Conservation (phyloP, 2,888 invertebrate species). For the Ennomos quercinarius region DNA sequence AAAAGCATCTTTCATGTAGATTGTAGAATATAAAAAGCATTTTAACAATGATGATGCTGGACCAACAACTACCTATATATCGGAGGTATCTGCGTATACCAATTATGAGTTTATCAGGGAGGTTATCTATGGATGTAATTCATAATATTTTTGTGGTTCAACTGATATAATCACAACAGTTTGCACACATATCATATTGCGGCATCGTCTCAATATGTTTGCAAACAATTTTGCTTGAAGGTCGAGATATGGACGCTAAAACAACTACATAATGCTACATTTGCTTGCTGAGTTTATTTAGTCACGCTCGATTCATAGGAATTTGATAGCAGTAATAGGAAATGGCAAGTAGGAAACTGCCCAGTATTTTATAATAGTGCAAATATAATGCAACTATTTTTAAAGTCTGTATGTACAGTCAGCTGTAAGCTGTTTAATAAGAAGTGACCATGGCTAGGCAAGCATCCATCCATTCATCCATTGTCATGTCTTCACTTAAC, state of each 20-base stretch:
- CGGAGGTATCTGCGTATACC: not conserved
- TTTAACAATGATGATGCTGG: too few species aligned
- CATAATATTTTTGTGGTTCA: constrained; percentile 24
- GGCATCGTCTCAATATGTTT: constrained; percentile 21
- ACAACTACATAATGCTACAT: constrained; percentile 7
- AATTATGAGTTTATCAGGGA: constrained; percentile 20
- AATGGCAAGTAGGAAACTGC: constrained; percentile 6
- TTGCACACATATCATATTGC: constrained; percentile 5
- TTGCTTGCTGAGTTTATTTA: constrained; percentile 14
- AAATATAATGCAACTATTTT: too few species aligned
- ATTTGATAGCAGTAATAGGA: constrained; percentile 4
- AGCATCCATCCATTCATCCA: too few species aligned
- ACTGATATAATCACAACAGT: constrained; percentile 15
- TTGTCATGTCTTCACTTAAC: too few species aligned
- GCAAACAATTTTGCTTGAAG: constrained; percentile 27
- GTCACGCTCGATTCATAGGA: constrained; percentile 16
- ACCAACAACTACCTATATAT: too few species aligned
- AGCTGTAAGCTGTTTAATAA: not conserved
- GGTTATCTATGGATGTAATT: constrained; percentile 23
- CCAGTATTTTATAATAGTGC: not conserved
- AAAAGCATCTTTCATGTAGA: too few species aligned
- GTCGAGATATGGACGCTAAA: constrained; percentile 16
- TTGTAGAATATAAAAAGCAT: too few species aligned
- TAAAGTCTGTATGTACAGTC: too few species aligned
- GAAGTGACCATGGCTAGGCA: too few species aligned